Evolutionary conservation across 2,888 invertebrate species (phyloP).

Genomic region (Pediacus dermestoides): DNA sequence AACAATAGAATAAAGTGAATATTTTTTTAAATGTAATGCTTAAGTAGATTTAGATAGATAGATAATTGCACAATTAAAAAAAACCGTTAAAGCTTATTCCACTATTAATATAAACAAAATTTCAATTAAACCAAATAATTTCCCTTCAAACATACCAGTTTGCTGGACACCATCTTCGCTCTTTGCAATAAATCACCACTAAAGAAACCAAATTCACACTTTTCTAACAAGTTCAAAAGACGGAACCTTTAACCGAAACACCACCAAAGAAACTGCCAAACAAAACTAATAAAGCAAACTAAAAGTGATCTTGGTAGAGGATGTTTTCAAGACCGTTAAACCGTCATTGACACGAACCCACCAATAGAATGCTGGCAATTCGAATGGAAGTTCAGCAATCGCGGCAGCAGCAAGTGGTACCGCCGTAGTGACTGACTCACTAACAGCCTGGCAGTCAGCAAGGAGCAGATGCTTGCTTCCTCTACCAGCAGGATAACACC

Average conservation of each 20-base stretch:
- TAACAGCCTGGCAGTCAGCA: no score
- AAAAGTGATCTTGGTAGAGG: not conserved
- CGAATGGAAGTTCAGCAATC: not conserved
- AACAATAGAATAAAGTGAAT: no score
- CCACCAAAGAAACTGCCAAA: not conserved
- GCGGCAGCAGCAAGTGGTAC: no score
- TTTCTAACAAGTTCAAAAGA: no score
- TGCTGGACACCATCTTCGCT: conserved; percentile 33
- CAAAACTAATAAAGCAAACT: not conserved
- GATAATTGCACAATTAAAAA: conserved; percentile 7
- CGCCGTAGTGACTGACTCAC: no score
- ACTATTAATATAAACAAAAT: conserved; percentile 8
- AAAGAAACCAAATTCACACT: conserved; percentile 15
- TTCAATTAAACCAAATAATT: no score
- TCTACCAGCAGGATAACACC: no score
- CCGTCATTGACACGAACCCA: no score
- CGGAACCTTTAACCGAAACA: not conserved
- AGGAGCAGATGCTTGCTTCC: no score
- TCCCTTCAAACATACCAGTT: conserved; percentile 34
- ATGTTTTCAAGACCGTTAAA: conserved; percentile 4
- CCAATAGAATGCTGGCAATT: not conserved
- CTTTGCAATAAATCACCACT: conserved; percentile 1
- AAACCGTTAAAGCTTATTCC: conserved; percentile 9
- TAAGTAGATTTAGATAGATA: not conserved
- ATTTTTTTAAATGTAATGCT: no score